These are phyloP conservation scores for Valencia hispanica DNA, from an alignment of 2,797 vertebrate genomes.

Conservation along the genomic window DNA sequence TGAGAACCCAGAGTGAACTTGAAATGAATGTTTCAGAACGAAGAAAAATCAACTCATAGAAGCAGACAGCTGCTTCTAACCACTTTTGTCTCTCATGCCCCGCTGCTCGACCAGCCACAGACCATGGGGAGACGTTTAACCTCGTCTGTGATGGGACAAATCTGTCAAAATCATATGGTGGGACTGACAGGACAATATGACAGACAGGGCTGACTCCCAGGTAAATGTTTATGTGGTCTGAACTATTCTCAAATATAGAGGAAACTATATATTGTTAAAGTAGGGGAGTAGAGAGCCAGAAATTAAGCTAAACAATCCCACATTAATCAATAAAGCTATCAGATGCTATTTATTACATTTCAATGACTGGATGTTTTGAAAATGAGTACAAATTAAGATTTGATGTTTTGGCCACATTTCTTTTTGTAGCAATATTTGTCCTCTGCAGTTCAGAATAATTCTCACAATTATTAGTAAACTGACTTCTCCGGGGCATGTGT, in stretches of 20 bases:
- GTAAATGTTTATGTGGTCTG: conserved; percentile 46
- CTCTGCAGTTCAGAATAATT: conserved; percentile 7
- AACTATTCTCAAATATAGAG: background rate
- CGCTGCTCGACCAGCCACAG: conserved; percentile 59
- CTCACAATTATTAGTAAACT: background rate
- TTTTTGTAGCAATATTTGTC: background rate
- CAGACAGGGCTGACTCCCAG: conserved; percentile 67
- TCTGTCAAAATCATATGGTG: conserved; percentile 68
- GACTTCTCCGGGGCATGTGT: background rate
- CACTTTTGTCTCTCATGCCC: conserved; percentile 40
- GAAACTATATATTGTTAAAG: conserved; percentile 6
- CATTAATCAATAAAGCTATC: background rate
- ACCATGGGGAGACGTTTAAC: conserved; percentile 69
- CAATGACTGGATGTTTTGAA: background rate
- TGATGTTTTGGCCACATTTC: background rate
- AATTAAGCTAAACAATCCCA: background rate
- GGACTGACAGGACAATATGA: conserved; percentile 68
- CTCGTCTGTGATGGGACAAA: conserved; percentile 57
- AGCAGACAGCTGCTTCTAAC: conserved; percentile 35
- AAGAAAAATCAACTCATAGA: conserved; percentile 26
- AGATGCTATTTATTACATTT: background rate
- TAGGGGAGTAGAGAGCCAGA: background rate
- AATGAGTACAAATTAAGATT: background rate
- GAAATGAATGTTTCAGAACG: conserved; percentile 29
- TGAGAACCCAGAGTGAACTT: conserved; percentile 51